Evolutionary conservation across 2,113 vertebrate species (phyloP).

Genomic region (Cricetomys ansorgei): DNA sequence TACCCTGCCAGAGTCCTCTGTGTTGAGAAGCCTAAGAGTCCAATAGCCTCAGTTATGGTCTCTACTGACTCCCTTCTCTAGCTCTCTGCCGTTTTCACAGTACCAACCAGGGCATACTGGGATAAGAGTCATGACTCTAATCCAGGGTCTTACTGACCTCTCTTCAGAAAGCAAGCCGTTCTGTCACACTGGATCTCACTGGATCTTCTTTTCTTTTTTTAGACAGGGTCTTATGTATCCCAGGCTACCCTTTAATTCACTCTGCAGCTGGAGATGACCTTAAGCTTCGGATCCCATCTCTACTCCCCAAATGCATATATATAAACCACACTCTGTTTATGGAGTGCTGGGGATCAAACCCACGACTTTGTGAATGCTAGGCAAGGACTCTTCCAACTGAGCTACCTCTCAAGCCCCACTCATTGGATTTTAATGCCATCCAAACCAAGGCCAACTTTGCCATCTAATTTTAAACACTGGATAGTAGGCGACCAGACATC

Average conservation of each 20-base stretch:
- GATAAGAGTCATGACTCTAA: neutral
- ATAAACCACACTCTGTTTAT: neutral
- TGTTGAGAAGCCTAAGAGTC: neutral
- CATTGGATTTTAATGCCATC: neutral
- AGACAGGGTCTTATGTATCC: neutral
- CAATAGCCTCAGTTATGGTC: neutral
- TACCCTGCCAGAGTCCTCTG: neutral
- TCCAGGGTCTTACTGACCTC: neutral
- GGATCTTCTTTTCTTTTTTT: neutral
- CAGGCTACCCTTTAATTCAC: neutral
- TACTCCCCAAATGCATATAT: neutral
- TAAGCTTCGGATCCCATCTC: neutral
- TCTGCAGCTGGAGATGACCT: neutral
- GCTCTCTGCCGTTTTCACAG: neutral
- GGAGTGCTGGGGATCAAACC: neutral
- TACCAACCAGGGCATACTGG: neutral
- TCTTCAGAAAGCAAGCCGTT: neutral
- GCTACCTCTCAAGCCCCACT: neutral
- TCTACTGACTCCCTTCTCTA: neutral
- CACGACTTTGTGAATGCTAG: no score
- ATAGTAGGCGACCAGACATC: neutral
- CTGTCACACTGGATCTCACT: neutral
- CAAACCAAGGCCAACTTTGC: constrained; percentile 10
- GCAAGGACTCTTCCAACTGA: neutral
- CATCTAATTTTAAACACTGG: neutral